These are phyloP conservation scores for Tragelaphus eurycerus DNA, from an alignment of 2,797 vertebrate genomes.

Conservation along the genomic window DNA sequence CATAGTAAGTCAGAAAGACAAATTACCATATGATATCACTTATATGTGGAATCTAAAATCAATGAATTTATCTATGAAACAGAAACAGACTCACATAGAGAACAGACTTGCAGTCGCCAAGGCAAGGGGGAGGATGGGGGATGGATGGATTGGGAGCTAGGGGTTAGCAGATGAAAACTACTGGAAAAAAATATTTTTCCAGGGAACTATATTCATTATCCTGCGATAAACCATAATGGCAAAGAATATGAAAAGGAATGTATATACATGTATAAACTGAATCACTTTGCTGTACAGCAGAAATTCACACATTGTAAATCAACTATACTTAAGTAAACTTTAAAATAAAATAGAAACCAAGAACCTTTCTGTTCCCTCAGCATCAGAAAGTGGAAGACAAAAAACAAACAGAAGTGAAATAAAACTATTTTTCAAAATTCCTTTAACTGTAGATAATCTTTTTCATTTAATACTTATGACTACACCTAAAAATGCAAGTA, in stretches of 20 bases:
- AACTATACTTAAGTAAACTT: background rate
- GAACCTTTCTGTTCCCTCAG: background rate
- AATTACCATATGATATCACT: background rate
- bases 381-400: background rate
- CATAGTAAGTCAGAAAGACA: background rate
- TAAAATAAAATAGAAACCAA: background rate
- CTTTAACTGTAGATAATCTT: background rate
- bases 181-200: background rate
- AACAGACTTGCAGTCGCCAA: background rate
- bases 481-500: background rate
- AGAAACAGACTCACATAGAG: background rate
- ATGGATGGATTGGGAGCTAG: background rate
- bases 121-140: rapidly evolving
- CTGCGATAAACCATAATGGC: background rate
- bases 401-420: background rate
- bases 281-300: background rate
- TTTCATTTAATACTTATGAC: background rate
- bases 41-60: background rate
- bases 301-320: background rate
- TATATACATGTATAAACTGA: background rate
- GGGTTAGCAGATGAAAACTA: background rate
- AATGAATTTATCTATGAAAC: background rate
- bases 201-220: background rate
- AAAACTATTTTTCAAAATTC: background rate
- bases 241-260: background rate